phyloP scores from a whole-genome alignment of 2,797 vertebrate species.

The Percopsis omiscomaycus region DNA sequence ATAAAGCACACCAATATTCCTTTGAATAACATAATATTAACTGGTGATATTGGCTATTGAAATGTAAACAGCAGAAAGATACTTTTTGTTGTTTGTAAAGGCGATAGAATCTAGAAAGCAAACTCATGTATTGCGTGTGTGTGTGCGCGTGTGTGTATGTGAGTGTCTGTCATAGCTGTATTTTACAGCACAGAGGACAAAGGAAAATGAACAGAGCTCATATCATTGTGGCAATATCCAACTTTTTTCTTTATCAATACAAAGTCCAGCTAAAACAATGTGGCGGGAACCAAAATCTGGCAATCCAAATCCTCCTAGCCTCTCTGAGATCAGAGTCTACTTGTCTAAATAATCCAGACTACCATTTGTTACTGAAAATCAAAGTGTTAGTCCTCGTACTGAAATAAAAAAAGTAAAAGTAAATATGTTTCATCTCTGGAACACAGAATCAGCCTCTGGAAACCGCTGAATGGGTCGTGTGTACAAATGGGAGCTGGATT shows the following conservation, averaged over 20 bases:
- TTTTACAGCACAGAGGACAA: conserved; percentile 70
- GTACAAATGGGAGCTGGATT: conserved; percentile 49
- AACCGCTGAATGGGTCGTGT: conserved; percentile 41
- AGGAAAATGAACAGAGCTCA: conserved; percentile 56
- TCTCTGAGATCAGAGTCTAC: conserved; percentile 59
- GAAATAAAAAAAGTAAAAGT: conserved; percentile 11
- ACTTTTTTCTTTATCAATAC: conserved; percentile 24
- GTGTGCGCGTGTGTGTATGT: not conserved
- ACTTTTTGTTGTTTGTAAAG: conserved; percentile 58
- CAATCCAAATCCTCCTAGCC: conserved; percentile 61
- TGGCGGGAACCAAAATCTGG: conserved; percentile 47
- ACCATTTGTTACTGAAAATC: conserved; percentile 54
- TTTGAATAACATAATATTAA: conserved; percentile 78
- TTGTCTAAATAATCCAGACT: conserved; percentile 62
- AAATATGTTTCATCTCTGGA: conserved; percentile 20
- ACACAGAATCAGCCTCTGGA: conserved; percentile 42
- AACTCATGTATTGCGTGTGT: conserved; percentile 34
- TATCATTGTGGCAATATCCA: conserved; percentile 37
- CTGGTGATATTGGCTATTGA: conserved; percentile 72
- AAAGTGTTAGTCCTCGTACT: conserved; percentile 71
- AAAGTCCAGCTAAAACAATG: conserved; percentile 45
- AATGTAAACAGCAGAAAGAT: conserved; percentile 72
- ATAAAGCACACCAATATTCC: conserved; percentile 74
- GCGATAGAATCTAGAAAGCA: conserved; percentile 63
- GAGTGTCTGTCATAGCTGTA: conserved; percentile 47